Evolutionary conservation across 2,797 vertebrate genomes (phyloP).

Genomic region (Caiman crocodilus): DNA sequence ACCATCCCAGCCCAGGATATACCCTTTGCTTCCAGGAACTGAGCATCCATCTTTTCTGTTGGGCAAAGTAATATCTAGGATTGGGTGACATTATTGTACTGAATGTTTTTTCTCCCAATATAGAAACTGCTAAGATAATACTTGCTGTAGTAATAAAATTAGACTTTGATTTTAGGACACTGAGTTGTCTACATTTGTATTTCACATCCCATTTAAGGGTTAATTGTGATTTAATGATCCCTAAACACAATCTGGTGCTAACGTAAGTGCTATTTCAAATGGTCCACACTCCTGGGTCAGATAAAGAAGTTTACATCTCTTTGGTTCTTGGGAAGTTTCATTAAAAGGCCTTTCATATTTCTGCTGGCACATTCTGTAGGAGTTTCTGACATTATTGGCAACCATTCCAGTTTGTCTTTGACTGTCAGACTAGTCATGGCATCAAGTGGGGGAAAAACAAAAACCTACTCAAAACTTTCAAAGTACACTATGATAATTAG

Average conservation of each 20-base stretch:
- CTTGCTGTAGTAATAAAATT: too few species aligned
- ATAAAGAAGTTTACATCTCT: conserved; percentile 27
- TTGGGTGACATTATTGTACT: too few species aligned
- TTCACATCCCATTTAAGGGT: too few species aligned
- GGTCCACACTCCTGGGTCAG: background rate
- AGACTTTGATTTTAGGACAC: too few species aligned
- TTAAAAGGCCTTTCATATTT: conserved; percentile 2
- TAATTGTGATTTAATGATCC: too few species aligned
- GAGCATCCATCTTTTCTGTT: too few species aligned
- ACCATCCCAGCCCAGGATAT: too few species aligned
- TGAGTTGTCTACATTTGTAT: too few species aligned
- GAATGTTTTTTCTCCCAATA: too few species aligned
- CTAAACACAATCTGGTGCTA: background rate
- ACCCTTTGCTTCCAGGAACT: too few species aligned
- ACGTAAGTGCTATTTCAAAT: background rate
- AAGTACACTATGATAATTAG: background rate
- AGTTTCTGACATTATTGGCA: conserved; percentile 39
- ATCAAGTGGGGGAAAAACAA: conserved; percentile 10
- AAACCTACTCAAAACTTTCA: conserved; percentile 16
- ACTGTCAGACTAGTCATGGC: conserved; percentile 33
- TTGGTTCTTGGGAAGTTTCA: conserved; percentile 11
- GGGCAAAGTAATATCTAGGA: too few species aligned
- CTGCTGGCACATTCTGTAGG: conserved; percentile 29
- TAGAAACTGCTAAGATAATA: too few species aligned
- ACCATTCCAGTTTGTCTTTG: conserved; percentile 14